Base-by-base conservation (phyloP, 2,113 vertebrate species). In the Ascaphus truei region DNA sequence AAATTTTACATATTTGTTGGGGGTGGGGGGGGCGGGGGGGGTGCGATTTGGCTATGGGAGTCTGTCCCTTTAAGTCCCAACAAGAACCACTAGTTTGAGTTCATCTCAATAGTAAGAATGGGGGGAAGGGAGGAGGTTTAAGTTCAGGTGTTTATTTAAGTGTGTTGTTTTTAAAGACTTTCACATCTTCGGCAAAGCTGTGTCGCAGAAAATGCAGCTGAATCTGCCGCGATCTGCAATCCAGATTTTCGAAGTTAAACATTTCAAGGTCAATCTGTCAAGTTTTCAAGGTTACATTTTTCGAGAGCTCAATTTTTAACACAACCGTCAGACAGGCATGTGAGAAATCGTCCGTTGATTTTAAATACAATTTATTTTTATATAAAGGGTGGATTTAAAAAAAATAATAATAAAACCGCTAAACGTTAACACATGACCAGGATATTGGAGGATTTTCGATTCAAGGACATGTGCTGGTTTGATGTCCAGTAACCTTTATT, bases 391-490 rank as follows among this genome's bases (percentile, higher is more conserved):
- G 48, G 30, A 43, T 61, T 39, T 68, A 22, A 58, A 68, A 63
- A 61, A 63, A 48, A 39, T 41, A 52, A 39, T 22, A 55, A 45
- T 45, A 18, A n/a, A 66, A 61, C 33, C 39, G 45, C 39, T 71
- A 71, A 71, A 61, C 57, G 45, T 71, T 61, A 48, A 56, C 67
- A 71, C 45, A 71, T 71, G 67, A 52, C n/a, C 67, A 71, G 67
- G 67, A 71, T 71, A 71, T 71, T 71, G 57, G 45, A 71, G 48
- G 31, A 41, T 47, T 60, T 33, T 51, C 52, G 27, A 71, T 60
- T 61, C 41, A 39, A 69, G 27, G 67, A 71, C 67, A 71, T 71
- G 56, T 71, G 67, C 36, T 71, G 25, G 66, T 36, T 59, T 57
- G 12, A 30, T 71, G 45, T 61, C 67, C 23, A 30, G 26, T 45